phyloP scores from a whole-genome alignment of 1,140 invertebrate genomes.

The Drosophila mauritiana region DNA sequence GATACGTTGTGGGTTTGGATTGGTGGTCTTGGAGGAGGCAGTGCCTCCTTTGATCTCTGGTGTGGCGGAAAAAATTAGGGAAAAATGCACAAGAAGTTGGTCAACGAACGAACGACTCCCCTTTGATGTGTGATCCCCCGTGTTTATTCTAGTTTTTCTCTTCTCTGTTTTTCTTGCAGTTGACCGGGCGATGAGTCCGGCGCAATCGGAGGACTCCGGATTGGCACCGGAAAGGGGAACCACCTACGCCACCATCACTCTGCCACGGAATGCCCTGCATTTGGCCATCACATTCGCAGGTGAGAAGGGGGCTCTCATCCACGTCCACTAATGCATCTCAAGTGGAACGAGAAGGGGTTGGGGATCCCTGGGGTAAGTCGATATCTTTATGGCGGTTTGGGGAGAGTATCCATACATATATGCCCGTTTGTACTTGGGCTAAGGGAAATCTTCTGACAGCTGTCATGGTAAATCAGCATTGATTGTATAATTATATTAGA shows the following conservation, averaged over 20 bases:
- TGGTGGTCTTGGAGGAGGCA: slow-evolving; percentile 21
- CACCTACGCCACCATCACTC: slow-evolving; percentile 83
- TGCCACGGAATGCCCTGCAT: slow-evolving; percentile 79
- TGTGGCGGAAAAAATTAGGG: slow-evolving; percentile 50
- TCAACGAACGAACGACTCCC: slow-evolving; percentile 10
- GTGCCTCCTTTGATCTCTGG: slow-evolving; percentile 33
- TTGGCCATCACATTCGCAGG: slow-evolving; percentile 84
- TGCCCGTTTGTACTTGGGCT: no score
- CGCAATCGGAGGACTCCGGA: slow-evolving; percentile 84
- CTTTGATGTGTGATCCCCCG: slow-evolving; percentile 54
- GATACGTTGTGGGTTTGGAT: neutral
- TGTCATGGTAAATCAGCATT: slow-evolving; percentile 55
- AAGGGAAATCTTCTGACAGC: slow-evolving; percentile 44
- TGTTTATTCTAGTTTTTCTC: slow-evolving; percentile 18
- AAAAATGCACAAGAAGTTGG: slow-evolving; percentile 27
- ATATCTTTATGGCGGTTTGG: slow-evolving; percentile 24
- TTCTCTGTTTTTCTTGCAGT: slow-evolving; percentile 49
- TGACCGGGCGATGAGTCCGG: slow-evolving; percentile 84
- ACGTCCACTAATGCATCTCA: slow-evolving; percentile 25
- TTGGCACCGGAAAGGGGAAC: slow-evolving; percentile 83
- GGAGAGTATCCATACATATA: neutral
- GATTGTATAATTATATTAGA: slow-evolving; percentile 34
- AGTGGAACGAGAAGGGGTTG: slow-evolving; percentile 9
- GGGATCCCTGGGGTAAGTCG: slow-evolving; percentile 11
- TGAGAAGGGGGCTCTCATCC: slow-evolving; percentile 46